Conservation (phyloP, 2,888 invertebrate genomes). For the Eristalis tenax region DNA sequence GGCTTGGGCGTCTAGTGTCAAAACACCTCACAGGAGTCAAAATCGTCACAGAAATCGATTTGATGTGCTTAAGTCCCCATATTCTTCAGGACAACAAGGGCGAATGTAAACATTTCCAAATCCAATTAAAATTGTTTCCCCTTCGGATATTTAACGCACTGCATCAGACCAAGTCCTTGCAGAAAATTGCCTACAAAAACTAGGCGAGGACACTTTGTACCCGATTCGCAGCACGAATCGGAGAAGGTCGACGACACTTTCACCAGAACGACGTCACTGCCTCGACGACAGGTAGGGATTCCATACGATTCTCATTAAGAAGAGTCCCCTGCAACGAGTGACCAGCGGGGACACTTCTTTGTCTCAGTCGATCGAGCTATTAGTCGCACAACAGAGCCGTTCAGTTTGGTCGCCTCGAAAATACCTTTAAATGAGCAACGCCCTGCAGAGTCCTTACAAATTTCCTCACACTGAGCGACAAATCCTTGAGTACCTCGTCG, state of each 20-base stretch:
- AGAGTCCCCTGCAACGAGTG: background rate
- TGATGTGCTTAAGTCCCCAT: conserved; percentile 21
- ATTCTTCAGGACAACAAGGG: background rate
- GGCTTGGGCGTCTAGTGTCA: conserved; percentile 21
- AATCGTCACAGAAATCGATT: conserved; percentile 38
- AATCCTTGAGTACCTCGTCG: conserved; percentile 9
- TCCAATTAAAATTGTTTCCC: conserved; percentile 39
- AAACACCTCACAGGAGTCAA: conserved; percentile 34
- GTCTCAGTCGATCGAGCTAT: conserved; percentile 14
- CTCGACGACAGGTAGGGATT: conserved; percentile 16
- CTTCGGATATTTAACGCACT: conserved; percentile 37
- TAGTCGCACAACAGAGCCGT: conserved; percentile 10
- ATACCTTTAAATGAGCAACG: conserved; percentile 44
- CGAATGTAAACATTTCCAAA: conserved; percentile 23
- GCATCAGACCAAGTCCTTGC: background rate
- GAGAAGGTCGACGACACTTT: conserved; percentile 16
- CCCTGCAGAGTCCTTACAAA: conserved; percentile 16
- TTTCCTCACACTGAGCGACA: conserved; percentile 32
- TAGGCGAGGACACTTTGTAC: background rate
- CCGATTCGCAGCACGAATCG: conserved; percentile 12
- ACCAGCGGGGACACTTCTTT: conserved; percentile 29
- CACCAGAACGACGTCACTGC: background rate
- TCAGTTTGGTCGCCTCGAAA: conserved; percentile 9
- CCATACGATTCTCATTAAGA: conserved; percentile 30
- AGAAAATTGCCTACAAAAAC: background rate